A percentile compares a stretch with the other conserved stretches of the same genome.
phyloP scores from a whole-genome alignment of 2,113 vertebrate species.

The Probosciger aterrimus region DNA sequence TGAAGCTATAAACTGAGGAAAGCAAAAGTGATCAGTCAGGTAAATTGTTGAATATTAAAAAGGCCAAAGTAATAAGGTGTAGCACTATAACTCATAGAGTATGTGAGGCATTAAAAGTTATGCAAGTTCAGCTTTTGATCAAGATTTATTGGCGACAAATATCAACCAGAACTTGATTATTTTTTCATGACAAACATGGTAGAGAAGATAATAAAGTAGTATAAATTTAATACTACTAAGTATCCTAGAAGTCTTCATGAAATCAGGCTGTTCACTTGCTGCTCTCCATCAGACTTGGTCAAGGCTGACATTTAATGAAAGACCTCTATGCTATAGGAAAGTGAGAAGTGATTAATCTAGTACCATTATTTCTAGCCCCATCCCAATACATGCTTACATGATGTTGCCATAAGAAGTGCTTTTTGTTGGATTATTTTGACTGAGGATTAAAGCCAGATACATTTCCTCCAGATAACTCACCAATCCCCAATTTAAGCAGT shows the following conservation, averaged over 20 bases:
- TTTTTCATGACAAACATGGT: constrained; percentile 16
- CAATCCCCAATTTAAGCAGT: neutral
- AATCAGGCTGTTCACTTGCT: neutral
- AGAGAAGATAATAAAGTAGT: neutral
- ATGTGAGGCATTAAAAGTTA: constrained; percentile 12
- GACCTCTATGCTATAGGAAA: neutral
- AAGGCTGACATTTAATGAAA: neutral
- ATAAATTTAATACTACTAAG: neutral
- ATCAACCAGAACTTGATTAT: neutral
- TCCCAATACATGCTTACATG: neutral
- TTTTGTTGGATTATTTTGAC: neutral
- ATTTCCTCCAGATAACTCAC: neutral
- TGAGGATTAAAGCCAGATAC: neutral
- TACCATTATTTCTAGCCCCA: neutral
- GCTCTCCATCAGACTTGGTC: neutral
- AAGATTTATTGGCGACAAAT: constrained; percentile 23
- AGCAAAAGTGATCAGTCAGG: constrained; percentile 16
- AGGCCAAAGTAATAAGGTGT: constrained; percentile 20
- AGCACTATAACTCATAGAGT: constrained; percentile 10
- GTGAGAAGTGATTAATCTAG: neutral
- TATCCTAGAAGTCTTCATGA: neutral
- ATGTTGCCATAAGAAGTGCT: neutral
- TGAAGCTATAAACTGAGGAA: constrained; percentile 1
- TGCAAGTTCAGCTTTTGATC: constrained; percentile 17
- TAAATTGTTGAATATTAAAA: constrained; percentile 52